Base-by-base conservation (phyloP, 2,888 invertebrate species). In the Acronicta leporina region DNA sequence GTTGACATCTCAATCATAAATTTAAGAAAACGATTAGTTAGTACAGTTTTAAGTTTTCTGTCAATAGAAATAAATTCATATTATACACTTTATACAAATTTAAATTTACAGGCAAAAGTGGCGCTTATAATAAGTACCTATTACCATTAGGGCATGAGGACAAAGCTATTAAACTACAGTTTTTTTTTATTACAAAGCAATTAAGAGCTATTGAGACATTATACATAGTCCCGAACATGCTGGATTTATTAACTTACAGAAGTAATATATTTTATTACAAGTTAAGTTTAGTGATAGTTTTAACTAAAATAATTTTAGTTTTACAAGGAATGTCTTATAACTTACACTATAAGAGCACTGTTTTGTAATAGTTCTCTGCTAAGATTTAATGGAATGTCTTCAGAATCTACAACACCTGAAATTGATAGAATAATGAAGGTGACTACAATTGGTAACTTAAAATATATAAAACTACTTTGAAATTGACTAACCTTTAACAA, bases 331-430 rank as follows among this genome's bases (percentile, higher is more conserved):
- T 16, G 2, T n/a, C 25, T 6, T 16, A 9, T 11, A 25, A 54
- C 94, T 92, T 92, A 97, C 97, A 95, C 96, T 75, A 99, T 98
- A 5, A 99, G 95, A 25, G 96, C 96, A 89, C 98, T 98, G 83
- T 99, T 99, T 92, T 99, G 99, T 49, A 99, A 94, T 63, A 99
- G 92, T 91, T 99, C 99, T 84, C 99, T 95, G 87, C 99, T 99
- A 65, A 99, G 95, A 95, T 99, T 99, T 57, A 99, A 94, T 43
- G 99, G 99, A 94, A 99, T 99, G 91, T 99, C 99, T 95, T 99
- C 99, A 0, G 99, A 99, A 94, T 99, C 99, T 14, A 99, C 98
- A 33, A 99, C 99, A 85, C 99, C 96, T 96, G 82, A 49, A 88
- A 88, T 44, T 8, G 40, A 42, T 15, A 0, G 0, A 30, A 41